Evolutionary conservation across 2,797 vertebrate species (phyloP).

Genomic region (Scolopax bukidnonensis): DNA sequence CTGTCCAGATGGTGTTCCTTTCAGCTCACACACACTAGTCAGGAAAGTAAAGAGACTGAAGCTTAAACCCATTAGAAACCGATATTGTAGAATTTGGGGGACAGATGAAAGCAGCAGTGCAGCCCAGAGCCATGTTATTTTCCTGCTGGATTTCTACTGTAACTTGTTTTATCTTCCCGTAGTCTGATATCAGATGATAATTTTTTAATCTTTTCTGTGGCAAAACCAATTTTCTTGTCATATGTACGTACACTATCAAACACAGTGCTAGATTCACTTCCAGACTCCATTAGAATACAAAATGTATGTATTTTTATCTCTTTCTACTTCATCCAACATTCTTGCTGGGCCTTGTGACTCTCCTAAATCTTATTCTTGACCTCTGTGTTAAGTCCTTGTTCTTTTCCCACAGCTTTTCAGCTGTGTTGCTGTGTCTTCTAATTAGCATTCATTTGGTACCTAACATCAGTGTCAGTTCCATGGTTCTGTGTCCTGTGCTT

Average conservation of each 20-base stretch:
- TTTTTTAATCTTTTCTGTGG: neutral
- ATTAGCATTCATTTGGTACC: neutral
- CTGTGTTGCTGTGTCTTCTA: neutral
- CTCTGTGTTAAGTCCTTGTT: neutral
- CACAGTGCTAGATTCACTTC: neutral
- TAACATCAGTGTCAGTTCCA: neutral
- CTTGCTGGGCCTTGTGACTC: neutral
- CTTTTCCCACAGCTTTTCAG: neutral
- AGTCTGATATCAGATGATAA: neutral
- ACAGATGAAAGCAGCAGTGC: neutral
- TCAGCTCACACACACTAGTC: neutral
- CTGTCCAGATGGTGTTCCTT: conserved; percentile 22
- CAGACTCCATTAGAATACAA: neutral
- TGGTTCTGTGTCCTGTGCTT: neutral
- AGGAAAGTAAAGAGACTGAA: neutral
- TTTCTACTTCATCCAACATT: neutral
- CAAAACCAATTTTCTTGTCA: neutral
- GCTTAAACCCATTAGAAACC: neutral
- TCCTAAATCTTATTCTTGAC: neutral
- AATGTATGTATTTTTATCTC: neutral
- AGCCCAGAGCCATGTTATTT: neutral
- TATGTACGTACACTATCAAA: neutral
- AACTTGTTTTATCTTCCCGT: neutral
- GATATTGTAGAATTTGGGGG: neutral
- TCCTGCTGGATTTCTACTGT: neutral